A percentile compares a stretch with the other conserved stretches of the same genome.
Evolutionary conservation across 1,140 invertebrate genomes (phyloP).

Genomic region (Steinernema khuongi): DNA sequence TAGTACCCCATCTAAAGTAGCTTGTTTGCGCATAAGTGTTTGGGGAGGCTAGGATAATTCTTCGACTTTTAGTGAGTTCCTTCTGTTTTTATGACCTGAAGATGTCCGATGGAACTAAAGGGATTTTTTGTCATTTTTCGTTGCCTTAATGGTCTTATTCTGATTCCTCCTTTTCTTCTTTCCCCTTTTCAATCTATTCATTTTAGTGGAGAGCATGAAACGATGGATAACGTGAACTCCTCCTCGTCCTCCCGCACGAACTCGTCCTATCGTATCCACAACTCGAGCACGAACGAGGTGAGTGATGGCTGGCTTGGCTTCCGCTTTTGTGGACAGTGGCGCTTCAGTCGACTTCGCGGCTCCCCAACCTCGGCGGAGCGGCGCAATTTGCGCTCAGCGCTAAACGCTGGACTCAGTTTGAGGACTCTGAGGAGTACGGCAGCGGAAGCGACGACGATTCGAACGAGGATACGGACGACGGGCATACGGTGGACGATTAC

Average conservation of each 20-base stretch:
- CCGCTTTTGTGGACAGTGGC: neutral
- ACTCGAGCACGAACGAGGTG: neutral
- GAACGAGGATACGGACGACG: neutral
- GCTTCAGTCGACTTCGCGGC: neutral
- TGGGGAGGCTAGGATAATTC: too few relatives aligned
- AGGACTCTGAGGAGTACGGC: conserved; percentile 6
- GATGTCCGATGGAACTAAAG: too few relatives aligned
- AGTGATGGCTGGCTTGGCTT: neutral
- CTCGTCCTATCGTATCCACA: neutral
- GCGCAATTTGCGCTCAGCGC: neutral
- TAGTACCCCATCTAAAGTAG: too few relatives aligned
- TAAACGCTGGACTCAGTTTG: conserved; percentile 7
- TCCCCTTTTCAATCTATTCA: neutral
- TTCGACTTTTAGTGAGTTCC: too few relatives aligned
- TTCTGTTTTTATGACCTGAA: too few relatives aligned
- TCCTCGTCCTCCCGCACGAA: conserved; percentile 3
- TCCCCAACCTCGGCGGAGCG: neutral
- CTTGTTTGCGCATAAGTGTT: too few relatives aligned
- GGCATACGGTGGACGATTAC: neutral
- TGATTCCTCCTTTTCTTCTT: neutral
- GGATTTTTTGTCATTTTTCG: too few relatives aligned
- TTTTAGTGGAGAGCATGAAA: neutral
- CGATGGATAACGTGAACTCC: neutral
- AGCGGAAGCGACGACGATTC: conserved; percentile 6
- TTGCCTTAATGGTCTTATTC: too few relatives aligned